Evolutionary conservation across 2,888 invertebrate genomes (phyloP), one percentile per base, ranked within the genome.

Genomic region (Barypeithes pellucidus): DNA sequence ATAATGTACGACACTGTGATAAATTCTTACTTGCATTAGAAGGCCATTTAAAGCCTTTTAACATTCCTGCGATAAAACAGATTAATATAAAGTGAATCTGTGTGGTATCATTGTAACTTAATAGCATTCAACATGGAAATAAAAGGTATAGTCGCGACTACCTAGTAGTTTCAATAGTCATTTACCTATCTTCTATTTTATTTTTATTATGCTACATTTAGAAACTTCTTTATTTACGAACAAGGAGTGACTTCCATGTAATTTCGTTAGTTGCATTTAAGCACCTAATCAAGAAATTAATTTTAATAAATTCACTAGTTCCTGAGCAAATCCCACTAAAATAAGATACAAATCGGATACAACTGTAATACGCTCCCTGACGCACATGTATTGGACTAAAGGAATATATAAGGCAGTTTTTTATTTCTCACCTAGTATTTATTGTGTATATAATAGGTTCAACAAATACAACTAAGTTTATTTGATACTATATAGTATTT

Each of bases 41-140:
- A n/a, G 65, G 16, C 73, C 69, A 73, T 73, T 73, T 73, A 59
- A 50, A 73, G 62, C 52, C 73, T 73, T 73, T 73, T 73, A 73
- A 73, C 69, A 73, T 73, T 73, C 73, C 70, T 33, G 8, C 36
- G 73, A 73, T 73, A 73, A 73, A 52, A 52, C 69, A 39, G 73
- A 73, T 73, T 73, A 73, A 73, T 73, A 73, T 65, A 68, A n/a
- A 68, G 65, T 65, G 73, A 69, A 73, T 59, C 60, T 73, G 68
- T 73, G 73, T 63, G 69, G 69, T 73, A 73, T 69, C 65, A 33
- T 68, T 62, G 73, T 67, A 52, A 69, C 69, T 73, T 68, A 73
- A 73, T 65, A 69, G 68, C 70, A 67, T 61, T 67, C 39, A 70
- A 70, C 54, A 33, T 33, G 66, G 61, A 66, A 69, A 70, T 70